phyloP scores from a whole-genome alignment of 2,888 invertebrate species.

The Platycnemis pennipes region DNA sequence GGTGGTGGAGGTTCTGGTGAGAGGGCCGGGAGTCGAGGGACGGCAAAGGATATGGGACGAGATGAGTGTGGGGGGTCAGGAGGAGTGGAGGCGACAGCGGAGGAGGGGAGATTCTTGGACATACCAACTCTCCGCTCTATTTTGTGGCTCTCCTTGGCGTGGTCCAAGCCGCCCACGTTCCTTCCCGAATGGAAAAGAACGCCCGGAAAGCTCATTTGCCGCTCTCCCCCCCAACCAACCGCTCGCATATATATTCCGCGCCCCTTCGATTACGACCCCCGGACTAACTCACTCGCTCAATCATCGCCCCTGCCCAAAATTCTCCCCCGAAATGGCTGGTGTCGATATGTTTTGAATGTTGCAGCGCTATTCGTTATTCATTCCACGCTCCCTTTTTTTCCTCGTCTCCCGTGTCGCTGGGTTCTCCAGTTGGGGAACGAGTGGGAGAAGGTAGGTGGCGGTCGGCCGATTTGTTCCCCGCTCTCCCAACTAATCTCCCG shows the following conservation, averaged over 20 bases:
- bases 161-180: not conserved
- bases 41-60: no score
- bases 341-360: conserved; percentile 50
- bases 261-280: conserved; percentile 12
- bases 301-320: conserved; percentile 25
- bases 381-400: conserved; percentile 15
- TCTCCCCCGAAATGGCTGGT: conserved; percentile 37
- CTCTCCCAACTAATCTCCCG: conserved; percentile 26
- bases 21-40: not conserved
- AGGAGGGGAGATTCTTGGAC: not conserved
- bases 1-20: not conserved
- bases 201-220: conserved; percentile 51
- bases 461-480: conserved; percentile 28
- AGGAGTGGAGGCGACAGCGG: not conserved
- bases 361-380: conserved; percentile 36
- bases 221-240: not conserved
- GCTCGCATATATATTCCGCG: conserved; percentile 36
- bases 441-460: not conserved
- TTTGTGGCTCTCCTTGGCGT: conserved; percentile 50
- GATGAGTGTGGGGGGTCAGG: not conserved
- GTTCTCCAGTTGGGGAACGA: not conserved
- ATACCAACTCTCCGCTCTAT: not conserved
- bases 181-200: not conserved
- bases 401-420: not conserved
- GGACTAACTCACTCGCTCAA: conserved; percentile 27